These are phyloP conservation scores for Goniozus legneri DNA, from an alignment of 1,140 invertebrate species.

Conservation along the genomic window DNA sequence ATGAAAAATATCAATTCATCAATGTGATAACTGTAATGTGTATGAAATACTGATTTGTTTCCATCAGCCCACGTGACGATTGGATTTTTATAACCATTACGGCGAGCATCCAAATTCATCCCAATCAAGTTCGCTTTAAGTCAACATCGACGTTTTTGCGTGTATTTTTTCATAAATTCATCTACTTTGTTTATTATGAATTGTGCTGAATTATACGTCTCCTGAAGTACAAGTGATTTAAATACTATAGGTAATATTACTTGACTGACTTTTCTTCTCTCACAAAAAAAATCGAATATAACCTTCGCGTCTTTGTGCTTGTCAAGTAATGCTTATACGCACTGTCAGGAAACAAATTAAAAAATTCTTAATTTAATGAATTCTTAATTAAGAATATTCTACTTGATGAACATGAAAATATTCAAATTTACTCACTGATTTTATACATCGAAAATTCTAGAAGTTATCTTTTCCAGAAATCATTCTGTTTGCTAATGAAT, in stretches of 20 bases:
- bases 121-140: slow-evolving; percentile 13
- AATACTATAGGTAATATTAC: slow-evolving; percentile 24
- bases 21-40: slow-evolving; percentile 21
- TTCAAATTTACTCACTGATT: background rate
- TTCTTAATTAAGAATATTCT: background rate
- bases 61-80: slow-evolving; percentile 5
- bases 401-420: background rate
- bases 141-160: slow-evolving; percentile 31
- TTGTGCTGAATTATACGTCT: slow-evolving; percentile 16
- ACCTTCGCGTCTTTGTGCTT: slow-evolving; percentile 26
- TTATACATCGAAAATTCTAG: too few relatives aligned
- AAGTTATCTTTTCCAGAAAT: too few relatives aligned
- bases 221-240: slow-evolving; percentile 21
- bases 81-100: slow-evolving; percentile 2
- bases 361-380: slow-evolving; percentile 1
- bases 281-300: slow-evolving; percentile 25
- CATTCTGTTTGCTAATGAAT: too few relatives aligned
- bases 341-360: background rate
- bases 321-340: slow-evolving; percentile 7
- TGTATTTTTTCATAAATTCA: slow-evolving; percentile 22
- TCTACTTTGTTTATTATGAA: slow-evolving; percentile 33
- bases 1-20: slow-evolving; percentile 25
- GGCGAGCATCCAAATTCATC: background rate
- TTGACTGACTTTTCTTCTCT: background rate
- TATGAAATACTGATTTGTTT: slow-evolving; percentile 14